Evolutionary conservation across 2,113 vertebrate genomes (phyloP).

Genomic region (Cynoglossus semilaevis): DNA sequence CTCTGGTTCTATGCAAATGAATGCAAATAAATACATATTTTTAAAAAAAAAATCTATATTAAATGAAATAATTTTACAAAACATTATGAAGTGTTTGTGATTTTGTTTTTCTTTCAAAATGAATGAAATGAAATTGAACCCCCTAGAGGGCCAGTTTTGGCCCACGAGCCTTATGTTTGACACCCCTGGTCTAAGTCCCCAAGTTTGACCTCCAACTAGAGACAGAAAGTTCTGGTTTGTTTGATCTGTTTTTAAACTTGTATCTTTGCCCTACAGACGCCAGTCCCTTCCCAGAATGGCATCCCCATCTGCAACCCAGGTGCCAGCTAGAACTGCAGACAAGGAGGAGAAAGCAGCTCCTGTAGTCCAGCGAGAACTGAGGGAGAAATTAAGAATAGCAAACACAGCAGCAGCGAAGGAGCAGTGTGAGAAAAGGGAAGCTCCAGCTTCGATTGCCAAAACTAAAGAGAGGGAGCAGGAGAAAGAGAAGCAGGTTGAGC

Average conservation of each 20-base stretch:
- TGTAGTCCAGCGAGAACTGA: slow-evolving; percentile 60
- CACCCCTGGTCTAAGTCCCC: no score
- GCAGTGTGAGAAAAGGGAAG: slow-evolving; percentile 60
- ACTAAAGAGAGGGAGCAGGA: slow-evolving; percentile 54
- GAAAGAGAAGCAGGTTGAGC: slow-evolving; percentile 64
- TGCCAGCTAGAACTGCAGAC: slow-evolving; percentile 41
- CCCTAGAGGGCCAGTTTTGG: no score
- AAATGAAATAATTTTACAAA: no score
- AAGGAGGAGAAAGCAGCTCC: slow-evolving; percentile 68
- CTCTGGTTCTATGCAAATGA: no score
- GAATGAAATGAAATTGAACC: no score
- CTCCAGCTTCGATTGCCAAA: slow-evolving; percentile 45
- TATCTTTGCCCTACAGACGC: slow-evolving; percentile 52
- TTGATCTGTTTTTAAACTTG: neutral
- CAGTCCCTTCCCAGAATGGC: slow-evolving; percentile 71
- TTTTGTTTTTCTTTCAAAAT: no score
- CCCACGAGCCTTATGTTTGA: no score
- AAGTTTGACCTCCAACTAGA: no score
- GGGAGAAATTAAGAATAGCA: slow-evolving; percentile 60
- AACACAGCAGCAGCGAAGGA: slow-evolving; percentile 50
- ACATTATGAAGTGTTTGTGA: no score
- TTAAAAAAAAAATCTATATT: no score
- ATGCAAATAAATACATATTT: no score
- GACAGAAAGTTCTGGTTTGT: no score
- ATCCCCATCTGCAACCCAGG: slow-evolving; percentile 63